Evolutionary conservation across 2,113 vertebrate species (phyloP).

Genomic region (Ictidomys tridecemlineatus): DNA sequence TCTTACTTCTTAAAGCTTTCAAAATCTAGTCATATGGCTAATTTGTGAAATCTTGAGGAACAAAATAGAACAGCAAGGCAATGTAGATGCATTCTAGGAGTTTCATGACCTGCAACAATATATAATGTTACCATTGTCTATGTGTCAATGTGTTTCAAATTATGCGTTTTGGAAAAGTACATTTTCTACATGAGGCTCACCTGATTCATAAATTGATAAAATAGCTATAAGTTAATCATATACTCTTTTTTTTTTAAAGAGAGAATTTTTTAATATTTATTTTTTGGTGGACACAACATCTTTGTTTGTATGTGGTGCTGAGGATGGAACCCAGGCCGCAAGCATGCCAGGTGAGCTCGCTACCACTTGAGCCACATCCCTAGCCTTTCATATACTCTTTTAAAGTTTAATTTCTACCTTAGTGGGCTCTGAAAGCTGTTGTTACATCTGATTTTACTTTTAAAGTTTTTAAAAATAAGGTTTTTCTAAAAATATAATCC

Average conservation of each 20-base stretch:
- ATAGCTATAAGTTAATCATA: neutral
- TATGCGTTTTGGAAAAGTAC: neutral
- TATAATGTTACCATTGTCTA: neutral
- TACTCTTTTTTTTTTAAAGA: neutral
- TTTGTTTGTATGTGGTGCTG: too few relatives aligned
- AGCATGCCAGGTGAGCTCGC: accelerated
- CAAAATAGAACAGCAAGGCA: neutral
- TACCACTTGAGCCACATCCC: too few relatives aligned
- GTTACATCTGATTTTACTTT: neutral
- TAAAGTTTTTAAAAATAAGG: slow-evolving; percentile 5
- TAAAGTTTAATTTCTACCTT: slow-evolving; percentile 25
- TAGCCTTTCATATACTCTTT: neutral
- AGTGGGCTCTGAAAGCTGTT: neutral
- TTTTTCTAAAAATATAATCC: slow-evolving; percentile 35
- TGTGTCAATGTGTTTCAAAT: neutral
- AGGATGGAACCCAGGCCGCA: too few relatives aligned
- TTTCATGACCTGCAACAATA: neutral
- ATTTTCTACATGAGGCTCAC: neutral
- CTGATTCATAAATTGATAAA: neutral
- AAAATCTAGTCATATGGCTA: neutral
- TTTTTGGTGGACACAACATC: too few relatives aligned
- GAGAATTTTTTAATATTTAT: too few relatives aligned
- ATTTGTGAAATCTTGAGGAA: neutral
- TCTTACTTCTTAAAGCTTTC: neutral
- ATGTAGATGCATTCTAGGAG: neutral